Evolutionary conservation across 2,797 vertebrate genomes (phyloP), one percentile per base, ranked within the genome.

Genomic region (Acrocephalus scirpaceus): DNA sequence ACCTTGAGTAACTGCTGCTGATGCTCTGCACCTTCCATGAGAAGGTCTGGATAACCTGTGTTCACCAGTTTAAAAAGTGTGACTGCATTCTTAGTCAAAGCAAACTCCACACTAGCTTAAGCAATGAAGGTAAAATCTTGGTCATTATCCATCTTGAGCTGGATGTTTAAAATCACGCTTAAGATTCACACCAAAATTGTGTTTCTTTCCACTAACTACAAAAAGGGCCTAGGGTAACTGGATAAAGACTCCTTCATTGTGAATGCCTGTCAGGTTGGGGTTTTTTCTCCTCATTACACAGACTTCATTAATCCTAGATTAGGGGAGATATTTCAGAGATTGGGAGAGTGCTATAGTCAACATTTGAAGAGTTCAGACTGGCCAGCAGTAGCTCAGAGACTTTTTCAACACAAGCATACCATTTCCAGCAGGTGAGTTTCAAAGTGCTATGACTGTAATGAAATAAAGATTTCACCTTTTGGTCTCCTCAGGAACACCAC

Each of bases 261-360:
- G 51, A 75, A 11, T 4, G 13, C 15, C 17, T 26, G 11, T 12
- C 67, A 87, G 40, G 11, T 25, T 10, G 40, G 32, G 11, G 2
- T 2, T 25, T 17, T 16, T 0, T 4, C 3, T 5, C 5, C 20
- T 5, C 3, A 0, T 22, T 82, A 67, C 13, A 61, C 48, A 60
- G 38, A 48, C 25, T 74, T 16, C 6, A 27, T 48, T 73, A 56
- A 53, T 71, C 40, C 44, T 44, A 74, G 14, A 74, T 76, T 2
- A 80, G 11, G 13, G 12, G 13, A 69, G 30, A 45, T 7, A 44
- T 56, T 92, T 62, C 75, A 67, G 62, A 57, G 23, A 17, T n/a
- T 32, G 20, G 12, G 7, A 73, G 25, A 65, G 10, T 8, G 13
- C 38, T 79, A 3, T 16, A 54, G 25, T 29, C n/a, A 36, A 25